These are phyloP conservation scores for Zaprionus nigranus DNA, from an alignment of 1,140 invertebrate genomes.

Conservation along the genomic window DNA sequence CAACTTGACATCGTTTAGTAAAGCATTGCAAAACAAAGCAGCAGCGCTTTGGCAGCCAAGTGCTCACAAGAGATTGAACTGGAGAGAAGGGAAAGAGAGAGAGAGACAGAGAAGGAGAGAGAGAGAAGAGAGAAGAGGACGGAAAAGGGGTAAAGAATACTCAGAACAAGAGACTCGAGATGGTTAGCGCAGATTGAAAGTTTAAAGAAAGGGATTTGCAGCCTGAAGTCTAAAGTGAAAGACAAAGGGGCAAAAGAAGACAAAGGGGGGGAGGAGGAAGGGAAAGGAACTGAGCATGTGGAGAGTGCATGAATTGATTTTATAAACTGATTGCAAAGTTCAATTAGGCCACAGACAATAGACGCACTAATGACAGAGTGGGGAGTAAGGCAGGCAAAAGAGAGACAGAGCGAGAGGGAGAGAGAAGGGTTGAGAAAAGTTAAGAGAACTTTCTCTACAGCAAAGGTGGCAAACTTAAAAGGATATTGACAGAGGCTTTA, in stretches of 20 bases:
- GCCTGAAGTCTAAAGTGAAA: background rate
- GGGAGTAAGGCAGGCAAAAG: too few species aligned
- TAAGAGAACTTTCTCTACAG: too few species aligned
- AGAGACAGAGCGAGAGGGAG: too few species aligned
- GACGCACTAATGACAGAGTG: background rate
- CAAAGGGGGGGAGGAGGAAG: background rate
- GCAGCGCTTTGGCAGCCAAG: conserved; percentile 38
- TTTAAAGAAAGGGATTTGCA: background rate
- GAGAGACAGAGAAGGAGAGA: too few species aligned
- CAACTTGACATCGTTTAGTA: conserved; percentile 75
- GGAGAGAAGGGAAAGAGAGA: background rate
- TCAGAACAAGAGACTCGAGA: background rate
- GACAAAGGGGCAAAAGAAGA: background rate
- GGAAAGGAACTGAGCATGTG: background rate
- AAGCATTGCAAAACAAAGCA: conserved; percentile 5
- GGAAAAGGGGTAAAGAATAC: too few species aligned
- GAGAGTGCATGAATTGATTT: conserved; percentile 1
- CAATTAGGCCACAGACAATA: conserved; percentile 4
- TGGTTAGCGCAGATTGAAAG: conserved; percentile 2
- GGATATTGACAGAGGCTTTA: background rate
- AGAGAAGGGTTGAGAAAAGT: too few species aligned
- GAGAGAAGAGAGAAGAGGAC: background rate
- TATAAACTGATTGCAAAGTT: conserved; percentile 5
- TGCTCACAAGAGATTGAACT: conserved; percentile 25
- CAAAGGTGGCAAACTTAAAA: too few species aligned